Conservation (phyloP, 2,797 vertebrate genomes). For the Cyprinodon diabolis region DNA sequence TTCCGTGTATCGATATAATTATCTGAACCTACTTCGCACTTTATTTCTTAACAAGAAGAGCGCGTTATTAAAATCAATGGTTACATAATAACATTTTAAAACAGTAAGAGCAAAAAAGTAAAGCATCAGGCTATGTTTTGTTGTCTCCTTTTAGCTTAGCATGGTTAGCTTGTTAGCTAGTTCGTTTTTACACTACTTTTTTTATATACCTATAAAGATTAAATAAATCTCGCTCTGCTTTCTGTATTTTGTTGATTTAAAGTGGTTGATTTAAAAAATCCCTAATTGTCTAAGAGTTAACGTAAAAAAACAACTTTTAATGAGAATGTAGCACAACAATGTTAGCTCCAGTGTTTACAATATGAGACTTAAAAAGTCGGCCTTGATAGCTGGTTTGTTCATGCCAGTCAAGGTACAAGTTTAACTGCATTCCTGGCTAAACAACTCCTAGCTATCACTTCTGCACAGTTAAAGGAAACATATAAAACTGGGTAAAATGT, state of each 20-base stretch:
- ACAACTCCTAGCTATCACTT: conserved; percentile 2
- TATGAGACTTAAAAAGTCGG: conserved; percentile 9
- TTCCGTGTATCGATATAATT: conserved; percentile 52
- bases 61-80: background rate
- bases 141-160: conserved; percentile 31
- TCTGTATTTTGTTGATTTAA: background rate
- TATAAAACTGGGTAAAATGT: background rate
- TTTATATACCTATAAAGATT: too few relatives aligned
- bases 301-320: background rate
- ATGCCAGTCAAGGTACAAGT: conserved; percentile 20
- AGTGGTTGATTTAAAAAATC: background rate
- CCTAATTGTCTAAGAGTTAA: background rate
- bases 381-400: conserved; percentile 24
- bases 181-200: conserved; percentile 16
- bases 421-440: conserved; percentile 55
- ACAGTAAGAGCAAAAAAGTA: fast-evolving
- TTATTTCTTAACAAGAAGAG: background rate
- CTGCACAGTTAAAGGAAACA: background rate
- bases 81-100: background rate
- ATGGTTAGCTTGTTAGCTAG: conserved; percentile 39
- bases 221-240: background rate
- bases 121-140: background rate
- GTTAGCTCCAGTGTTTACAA: background rate
- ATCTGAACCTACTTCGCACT: background rate
- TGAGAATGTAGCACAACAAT: background rate